Base-by-base conservation (phyloP, 2,797 vertebrate genomes). In the Pseudopleuronectes americanus region DNA sequence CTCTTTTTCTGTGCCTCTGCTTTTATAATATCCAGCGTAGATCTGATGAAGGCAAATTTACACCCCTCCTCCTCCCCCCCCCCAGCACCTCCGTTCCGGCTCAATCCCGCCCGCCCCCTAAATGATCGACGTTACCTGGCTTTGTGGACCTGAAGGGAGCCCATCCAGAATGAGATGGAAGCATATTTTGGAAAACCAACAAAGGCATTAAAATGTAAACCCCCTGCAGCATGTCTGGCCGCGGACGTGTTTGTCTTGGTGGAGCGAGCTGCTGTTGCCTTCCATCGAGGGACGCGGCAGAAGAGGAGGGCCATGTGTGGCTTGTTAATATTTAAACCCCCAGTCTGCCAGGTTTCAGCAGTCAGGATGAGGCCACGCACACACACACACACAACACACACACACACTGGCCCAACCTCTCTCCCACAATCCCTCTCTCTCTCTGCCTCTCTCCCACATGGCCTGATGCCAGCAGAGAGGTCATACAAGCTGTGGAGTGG, bases 181-280 rank as follows among this genome's bases (percentile, higher is more conserved):
- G 94, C 93, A 95, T 94, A 95, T 95, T 95, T 93, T 95, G 93
- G 94, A 95, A 93, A 94, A 94, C 93, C 92, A 95, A 95, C 94
- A 95, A 92, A 95, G 91, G 93, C 93, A 94, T 94, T 95, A 93
- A 93, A 93, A 94, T 93, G 93, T 94, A 95, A 94, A 94, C 87
- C 92, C 93, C 94, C 94, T 87, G 93, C 93, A 94, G 94, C 94
- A 92, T 92, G 93, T 93, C 93, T 94, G 94, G 93, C 92, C 84
- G 53, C 53, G 72, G 81, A 85, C 77, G 85, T 93, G 94, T 92
- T 93, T 93, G 92, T 92, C 90, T 93, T 93, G 91, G 92, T 93
- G 82, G 80, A 88, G 84, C 13, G 91, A 92, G 90, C 92, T 91
- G 92, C 92, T 93, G 93, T 89, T 91, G 88, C 83, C 88, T 86